phyloP scores from a whole-genome alignment of 1,140 invertebrate genomes.

The Zaprionus kolodkinae region DNA sequence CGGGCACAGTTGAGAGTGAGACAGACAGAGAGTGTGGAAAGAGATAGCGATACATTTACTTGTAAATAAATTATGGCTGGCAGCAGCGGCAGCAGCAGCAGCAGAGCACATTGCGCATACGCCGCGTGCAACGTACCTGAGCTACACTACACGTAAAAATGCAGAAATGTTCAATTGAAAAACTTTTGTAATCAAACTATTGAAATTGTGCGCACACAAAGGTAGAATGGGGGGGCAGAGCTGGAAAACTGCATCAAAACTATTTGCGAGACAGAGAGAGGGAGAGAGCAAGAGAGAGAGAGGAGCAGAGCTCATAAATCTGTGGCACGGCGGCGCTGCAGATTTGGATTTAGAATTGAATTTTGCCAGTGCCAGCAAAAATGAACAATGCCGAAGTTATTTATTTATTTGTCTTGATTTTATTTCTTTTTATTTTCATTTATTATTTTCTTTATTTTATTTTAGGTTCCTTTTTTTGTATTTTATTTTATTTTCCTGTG shows the following conservation, averaged over 20 bases:
- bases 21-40: not conserved
- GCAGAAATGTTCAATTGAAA: slow-evolving; percentile 72
- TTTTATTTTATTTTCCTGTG: slow-evolving; percentile 27
- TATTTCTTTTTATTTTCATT: not conserved
- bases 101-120: slow-evolving; percentile 32
- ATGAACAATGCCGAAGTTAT: slow-evolving; percentile 71
- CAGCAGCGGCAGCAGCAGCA: slow-evolving; percentile 6
- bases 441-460: slow-evolving; percentile 14
- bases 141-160: slow-evolving; percentile 60
- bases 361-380: slow-evolving; percentile 29
- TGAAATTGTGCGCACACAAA: slow-evolving; percentile 56
- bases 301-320: slow-evolving; percentile 63
- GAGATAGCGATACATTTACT: slow-evolving; percentile 4
- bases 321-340: slow-evolving; percentile 33
- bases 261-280: slow-evolving; percentile 41
- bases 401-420: slow-evolving; percentile 48
- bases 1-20: not conserved
- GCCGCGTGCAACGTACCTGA: slow-evolving; percentile 29
- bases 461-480: slow-evolving; percentile 36
- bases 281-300: too few species aligned
- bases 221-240: not conserved
- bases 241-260: slow-evolving; percentile 41
- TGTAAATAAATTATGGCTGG: slow-evolving; percentile 26
- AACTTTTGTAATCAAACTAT: slow-evolving; percentile 81
- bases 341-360: slow-evolving; percentile 38